These are phyloP conservation scores for Glaucomys volans DNA, from an alignment of 2,113 vertebrate species.

Conservation along the genomic window DNA sequence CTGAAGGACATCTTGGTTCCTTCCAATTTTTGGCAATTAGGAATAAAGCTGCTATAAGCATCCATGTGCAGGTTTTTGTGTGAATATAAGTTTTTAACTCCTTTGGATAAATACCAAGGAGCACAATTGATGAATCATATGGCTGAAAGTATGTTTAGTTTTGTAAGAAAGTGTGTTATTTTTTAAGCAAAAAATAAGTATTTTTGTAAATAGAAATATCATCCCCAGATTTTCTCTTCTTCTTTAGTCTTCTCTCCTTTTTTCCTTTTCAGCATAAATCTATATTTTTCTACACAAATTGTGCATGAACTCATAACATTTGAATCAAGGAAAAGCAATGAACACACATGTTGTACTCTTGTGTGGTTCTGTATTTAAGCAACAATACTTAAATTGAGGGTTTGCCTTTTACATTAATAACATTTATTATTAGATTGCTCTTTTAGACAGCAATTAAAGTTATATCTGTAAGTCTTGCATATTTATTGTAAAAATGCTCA, in stretches of 20 bases:
- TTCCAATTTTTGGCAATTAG: neutral
- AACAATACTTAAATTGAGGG: neutral
- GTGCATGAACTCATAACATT: neutral
- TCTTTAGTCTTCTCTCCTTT: neutral
- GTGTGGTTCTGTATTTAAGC: neutral
- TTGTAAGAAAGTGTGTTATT: neutral
- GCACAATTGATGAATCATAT: neutral
- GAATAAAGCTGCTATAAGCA: neutral
- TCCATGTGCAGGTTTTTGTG: neutral
- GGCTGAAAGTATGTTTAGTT: neutral
- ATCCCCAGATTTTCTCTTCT: neutral
- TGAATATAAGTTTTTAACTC: neutral
- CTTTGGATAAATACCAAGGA: neutral
- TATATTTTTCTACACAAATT: slow-evolving; percentile 32
- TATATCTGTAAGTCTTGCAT: neutral
- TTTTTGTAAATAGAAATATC: neutral
- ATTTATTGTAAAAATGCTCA: neutral
- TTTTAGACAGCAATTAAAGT: neutral
- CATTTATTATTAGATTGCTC: neutral
- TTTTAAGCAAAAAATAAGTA: neutral
- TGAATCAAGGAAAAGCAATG: neutral
- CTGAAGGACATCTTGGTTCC: neutral
- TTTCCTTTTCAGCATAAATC: neutral
- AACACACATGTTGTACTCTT: neutral
- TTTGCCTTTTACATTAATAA: neutral